Base-by-base conservation (phyloP, 1,140 invertebrate genomes). In the Lordiphosa mommai region DNA sequence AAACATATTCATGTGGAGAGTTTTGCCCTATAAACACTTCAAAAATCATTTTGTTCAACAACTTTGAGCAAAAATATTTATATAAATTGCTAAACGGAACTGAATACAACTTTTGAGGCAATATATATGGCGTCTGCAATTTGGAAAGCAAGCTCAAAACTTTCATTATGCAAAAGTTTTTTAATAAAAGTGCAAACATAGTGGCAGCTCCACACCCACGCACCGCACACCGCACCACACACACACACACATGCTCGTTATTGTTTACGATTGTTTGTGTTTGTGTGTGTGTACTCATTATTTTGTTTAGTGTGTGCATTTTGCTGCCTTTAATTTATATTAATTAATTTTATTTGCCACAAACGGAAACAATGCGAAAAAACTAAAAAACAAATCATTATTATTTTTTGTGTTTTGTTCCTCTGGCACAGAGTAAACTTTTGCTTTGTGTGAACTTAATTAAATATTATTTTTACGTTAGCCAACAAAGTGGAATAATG, bases 121-220 rank as follows among this genome's bases (percentile, higher is more conserved):
- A 71, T 63, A 71, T 84, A 84, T 76, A 56, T 72, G 68, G 73
- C 50, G 59, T 59, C 52, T 77, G 43, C 48, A 70, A 65, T 84
- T 80, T 57, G 57, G 51, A 67, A 50, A 74, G 71, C 71, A 52
- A 59, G 76, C 74, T 69, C 20, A 12, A 41, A 80, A 80, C 76
- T 80, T 80, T 85, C 72, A 85, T 84, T 85, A 79, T 72, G 79
- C 68, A 72, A 84, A 84, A 84, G 77, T 84, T 84, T 85, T 84
- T 85, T 84, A 84, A 84, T 85, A 84, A 84, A 85, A 70, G 65
- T 49, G 58, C 60, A 84, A 79, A 85, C 79, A 65, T 38, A 65
- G 52, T 61, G 64, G 64, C 47, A 50, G 61, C 61, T 23, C 17
- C 32, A 23, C n/a, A 40, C 44, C 38, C 20, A 40, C 12, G 38